Conservation (phyloP, 2,888 invertebrate genomes). For the Marasmarcha lunaedactyla region DNA sequence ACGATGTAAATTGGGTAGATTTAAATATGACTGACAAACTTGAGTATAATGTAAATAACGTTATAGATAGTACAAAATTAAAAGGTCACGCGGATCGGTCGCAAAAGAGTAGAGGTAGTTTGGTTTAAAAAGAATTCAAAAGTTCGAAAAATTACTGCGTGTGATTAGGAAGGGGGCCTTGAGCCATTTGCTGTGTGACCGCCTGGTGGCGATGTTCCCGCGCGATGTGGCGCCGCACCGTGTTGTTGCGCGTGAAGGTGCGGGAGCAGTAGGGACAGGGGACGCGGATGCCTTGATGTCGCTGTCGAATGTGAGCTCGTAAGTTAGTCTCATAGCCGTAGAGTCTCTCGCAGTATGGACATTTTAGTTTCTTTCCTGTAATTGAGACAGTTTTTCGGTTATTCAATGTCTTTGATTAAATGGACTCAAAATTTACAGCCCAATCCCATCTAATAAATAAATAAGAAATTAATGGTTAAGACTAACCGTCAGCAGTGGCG, state of each 20-base stretch:
- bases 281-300: conserved; percentile 92
- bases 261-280: conserved; percentile 92
- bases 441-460: too few relatives aligned
- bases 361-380: conserved; percentile 91
- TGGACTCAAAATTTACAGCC: too few relatives aligned
- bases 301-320: conserved; percentile 90
- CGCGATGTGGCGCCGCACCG: conserved; percentile 90
- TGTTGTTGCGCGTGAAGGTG: conserved; percentile 93
- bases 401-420: too few relatives aligned
- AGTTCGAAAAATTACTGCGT: conserved; percentile 60
- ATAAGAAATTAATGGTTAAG: too few relatives aligned
- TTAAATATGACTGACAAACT: conserved; percentile 3
- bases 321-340: conserved; percentile 94
- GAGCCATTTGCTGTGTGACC: conserved; percentile 74
- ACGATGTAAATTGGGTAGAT: too few relatives aligned
- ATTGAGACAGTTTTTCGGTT: conserved; percentile 16
- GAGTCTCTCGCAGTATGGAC: conserved; percentile 91
- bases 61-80: not conserved
- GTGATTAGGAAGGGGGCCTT: conserved; percentile 72
- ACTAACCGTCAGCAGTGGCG: conserved; percentile 85
- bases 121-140: conserved; percentile 26
- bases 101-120: conserved; percentile 52
- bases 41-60: not conserved
- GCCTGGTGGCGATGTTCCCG: conserved; percentile 87
- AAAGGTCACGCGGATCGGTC: conserved; percentile 28